These are phyloP conservation scores for Novumbra hubbsi DNA, from an alignment of 2,797 vertebrate genomes.

Conservation along the genomic window DNA sequence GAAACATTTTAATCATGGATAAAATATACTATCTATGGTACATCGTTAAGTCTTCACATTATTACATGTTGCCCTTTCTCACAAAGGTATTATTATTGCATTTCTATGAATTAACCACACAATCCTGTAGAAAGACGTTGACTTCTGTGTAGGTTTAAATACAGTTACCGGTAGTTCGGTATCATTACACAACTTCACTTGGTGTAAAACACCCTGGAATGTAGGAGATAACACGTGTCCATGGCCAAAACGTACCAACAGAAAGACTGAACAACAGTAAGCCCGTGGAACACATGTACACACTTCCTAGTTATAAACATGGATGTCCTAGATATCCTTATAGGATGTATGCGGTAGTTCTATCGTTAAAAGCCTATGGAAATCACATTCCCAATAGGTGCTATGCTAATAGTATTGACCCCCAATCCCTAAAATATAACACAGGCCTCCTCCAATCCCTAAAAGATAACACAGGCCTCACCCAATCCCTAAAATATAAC, in stretches of 20 bases:
- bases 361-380: background rate
- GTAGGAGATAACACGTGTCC: slow-evolving; percentile 56
- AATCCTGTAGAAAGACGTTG: slow-evolving; percentile 45
- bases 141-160: slow-evolving; percentile 32
- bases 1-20: slow-evolving; percentile 68
- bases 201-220: slow-evolving; percentile 51
- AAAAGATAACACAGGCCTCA: too few species aligned
- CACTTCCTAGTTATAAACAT: slow-evolving; percentile 10
- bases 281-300: slow-evolving; percentile 43
- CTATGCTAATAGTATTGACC: slow-evolving; percentile 34
- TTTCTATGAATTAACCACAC: slow-evolving; percentile 58
- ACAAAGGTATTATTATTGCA: slow-evolving; percentile 69
- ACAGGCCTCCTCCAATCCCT: background rate
- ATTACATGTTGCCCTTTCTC: slow-evolving; percentile 67
- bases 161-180: slow-evolving; percentile 19
- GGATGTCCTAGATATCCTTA: background rate
- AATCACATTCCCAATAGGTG: slow-evolving; percentile 6
- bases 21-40: slow-evolving; percentile 76
- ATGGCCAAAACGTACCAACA: slow-evolving; percentile 57
- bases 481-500: background rate
- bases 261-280: slow-evolving; percentile 40
- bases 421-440: slow-evolving; percentile 9
- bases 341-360: background rate
- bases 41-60: slow-evolving; percentile 67
- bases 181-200: slow-evolving; percentile 45